A percentile compares a stretch with the other conserved stretches of the same genome.
phyloP scores from a whole-genome alignment of 2,113 vertebrate genomes.

The Aplodontia rufa region DNA sequence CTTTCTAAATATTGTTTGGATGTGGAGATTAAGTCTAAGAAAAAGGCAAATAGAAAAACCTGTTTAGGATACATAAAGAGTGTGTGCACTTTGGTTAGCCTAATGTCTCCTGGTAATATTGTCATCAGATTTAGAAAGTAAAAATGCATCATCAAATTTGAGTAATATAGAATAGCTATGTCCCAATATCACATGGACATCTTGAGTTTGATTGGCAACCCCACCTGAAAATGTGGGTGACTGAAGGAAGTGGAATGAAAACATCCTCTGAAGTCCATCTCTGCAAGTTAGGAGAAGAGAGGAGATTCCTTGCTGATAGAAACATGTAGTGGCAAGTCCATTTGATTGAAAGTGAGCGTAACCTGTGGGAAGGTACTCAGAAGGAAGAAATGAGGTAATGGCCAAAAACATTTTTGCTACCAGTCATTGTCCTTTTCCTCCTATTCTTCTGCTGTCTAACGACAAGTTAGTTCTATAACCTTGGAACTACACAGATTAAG shows the following conservation, averaged over 20 bases:
- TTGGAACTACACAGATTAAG: background rate
- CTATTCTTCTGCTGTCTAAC: background rate
- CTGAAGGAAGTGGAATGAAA: background rate
- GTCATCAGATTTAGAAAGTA: background rate
- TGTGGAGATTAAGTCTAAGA: background rate
- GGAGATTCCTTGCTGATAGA: background rate
- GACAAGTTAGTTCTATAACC: background rate
- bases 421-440: background rate
- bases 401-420: no score
- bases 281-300: background rate
- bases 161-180: background rate
- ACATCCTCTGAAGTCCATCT: background rate
- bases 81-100: background rate
- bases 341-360: background rate
- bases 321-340: background rate
- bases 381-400: accelerated
- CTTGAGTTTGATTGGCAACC: background rate
- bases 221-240: background rate
- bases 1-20: background rate
- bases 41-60: background rate
- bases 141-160: background rate
- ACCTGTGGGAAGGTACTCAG: background rate
- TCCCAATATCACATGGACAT: background rate
- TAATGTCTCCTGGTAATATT: background rate
- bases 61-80: background rate